These are phyloP conservation scores for Drosophila demipolita DNA, from an alignment of 2,888 invertebrate genomes.

Conservation along the genomic window DNA sequence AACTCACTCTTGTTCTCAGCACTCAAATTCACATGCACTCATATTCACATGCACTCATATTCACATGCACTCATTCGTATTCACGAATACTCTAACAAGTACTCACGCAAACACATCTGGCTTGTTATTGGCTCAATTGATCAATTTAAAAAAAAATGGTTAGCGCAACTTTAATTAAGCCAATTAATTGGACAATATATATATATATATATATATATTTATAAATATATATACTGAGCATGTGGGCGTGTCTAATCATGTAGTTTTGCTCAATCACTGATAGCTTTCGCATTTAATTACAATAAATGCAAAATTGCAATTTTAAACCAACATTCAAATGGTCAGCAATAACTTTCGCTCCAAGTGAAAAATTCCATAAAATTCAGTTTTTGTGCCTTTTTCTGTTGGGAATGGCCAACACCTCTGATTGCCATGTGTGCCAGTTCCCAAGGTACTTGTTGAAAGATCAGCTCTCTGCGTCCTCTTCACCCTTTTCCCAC, in stretches of 20 bases:
- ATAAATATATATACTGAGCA: background rate
- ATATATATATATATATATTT: constrained; percentile 5
- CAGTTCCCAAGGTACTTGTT: constrained; percentile 52
- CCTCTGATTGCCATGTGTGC: constrained; percentile 57
- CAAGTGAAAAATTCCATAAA: constrained; percentile 3
- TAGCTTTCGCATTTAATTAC: constrained; percentile 5
- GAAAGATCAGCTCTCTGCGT: constrained; percentile 18
- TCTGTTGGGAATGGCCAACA: constrained; percentile 40
- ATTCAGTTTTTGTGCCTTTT: constrained; percentile 15
- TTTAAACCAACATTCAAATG: constrained; percentile 8
- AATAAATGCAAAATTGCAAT: constrained; percentile 8
- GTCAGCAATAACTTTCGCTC: constrained; percentile 27
- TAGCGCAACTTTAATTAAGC: constrained; percentile 53
- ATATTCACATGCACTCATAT: too few species aligned
- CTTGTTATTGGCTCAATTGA: constrained; percentile 44
- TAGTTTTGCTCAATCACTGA: constrained; percentile 9
- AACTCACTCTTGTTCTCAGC: background rate
- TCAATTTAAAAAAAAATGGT: constrained; percentile 44
- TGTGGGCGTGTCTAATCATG: constrained; percentile 20
- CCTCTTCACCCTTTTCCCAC: background rate
- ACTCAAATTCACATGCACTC: background rate
- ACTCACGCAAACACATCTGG: background rate
- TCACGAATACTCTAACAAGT: constrained; percentile 4
- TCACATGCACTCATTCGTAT: background rate
- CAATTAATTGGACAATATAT: constrained; percentile 37